These are phyloP conservation scores for Psittacara wagleri DNA, from an alignment of 2,113 vertebrate species.

Conservation along the genomic window DNA sequence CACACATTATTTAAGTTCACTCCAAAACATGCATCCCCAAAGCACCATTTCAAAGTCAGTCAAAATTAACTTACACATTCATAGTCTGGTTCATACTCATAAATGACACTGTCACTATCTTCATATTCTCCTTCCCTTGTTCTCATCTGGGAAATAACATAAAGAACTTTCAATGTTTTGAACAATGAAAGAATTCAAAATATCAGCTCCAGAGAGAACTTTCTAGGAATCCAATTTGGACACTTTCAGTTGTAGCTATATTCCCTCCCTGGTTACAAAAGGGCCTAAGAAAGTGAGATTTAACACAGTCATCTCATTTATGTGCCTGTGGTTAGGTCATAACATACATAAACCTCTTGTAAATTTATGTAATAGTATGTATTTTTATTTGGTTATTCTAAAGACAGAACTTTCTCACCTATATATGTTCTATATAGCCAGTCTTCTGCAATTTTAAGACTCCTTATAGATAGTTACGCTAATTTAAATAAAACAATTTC, in stretches of 20 bases:
- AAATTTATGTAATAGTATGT: background rate
- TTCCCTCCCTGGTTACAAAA: background rate
- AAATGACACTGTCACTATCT: conserved; percentile 50
- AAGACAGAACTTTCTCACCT: background rate
- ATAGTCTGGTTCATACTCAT: conserved; percentile 65
- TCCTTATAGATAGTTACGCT: background rate
- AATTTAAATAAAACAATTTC: background rate
- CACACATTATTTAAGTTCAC: background rate
- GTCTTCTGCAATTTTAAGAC: background rate
- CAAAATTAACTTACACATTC: conserved; percentile 62
- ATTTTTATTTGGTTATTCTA: background rate
- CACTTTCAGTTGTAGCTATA: background rate
- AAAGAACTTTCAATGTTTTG: background rate
- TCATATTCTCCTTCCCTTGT: conserved; percentile 52
- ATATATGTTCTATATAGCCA: background rate
- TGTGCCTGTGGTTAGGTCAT: background rate
- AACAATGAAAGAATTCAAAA: background rate
- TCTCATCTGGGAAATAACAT: conserved; percentile 58
- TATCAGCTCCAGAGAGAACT: background rate
- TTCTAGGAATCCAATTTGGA: background rate
- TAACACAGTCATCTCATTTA: background rate
- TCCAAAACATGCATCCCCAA: background rate
- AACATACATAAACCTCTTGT: background rate
- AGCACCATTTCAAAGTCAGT: background rate
- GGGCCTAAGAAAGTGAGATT: background rate